A percentile compares a stretch with the other conserved stretches of the same genome.
Conservation (phyloP, 2,113 vertebrate genomes). For the Dromaius novaehollandiae region DNA sequence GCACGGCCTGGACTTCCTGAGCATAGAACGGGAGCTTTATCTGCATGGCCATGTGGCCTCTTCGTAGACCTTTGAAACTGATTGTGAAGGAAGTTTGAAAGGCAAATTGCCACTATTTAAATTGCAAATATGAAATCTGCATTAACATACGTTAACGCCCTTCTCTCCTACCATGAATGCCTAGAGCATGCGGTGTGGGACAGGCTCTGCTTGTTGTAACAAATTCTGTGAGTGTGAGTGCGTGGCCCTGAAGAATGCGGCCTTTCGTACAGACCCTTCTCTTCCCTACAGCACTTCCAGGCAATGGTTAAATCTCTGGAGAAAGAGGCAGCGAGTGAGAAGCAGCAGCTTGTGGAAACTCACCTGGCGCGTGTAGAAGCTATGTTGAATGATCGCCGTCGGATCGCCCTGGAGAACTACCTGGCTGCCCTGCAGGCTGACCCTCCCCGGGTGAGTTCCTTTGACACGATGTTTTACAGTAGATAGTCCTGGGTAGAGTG, state of each 20-base stretch:
- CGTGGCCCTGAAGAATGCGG: background rate
- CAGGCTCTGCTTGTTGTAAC: background rate
- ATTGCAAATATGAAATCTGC: background rate
- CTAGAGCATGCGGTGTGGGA: background rate
- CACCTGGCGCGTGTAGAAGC: slow-evolving; percentile 96
- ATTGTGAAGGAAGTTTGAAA: background rate
- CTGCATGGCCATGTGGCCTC: background rate
- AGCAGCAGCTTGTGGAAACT: slow-evolving; percentile 97
- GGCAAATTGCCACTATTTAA: background rate
- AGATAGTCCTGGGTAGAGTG: no score
- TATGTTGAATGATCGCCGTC: slow-evolving; percentile 94
- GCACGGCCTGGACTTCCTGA: background rate
- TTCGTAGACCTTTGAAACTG: background rate
- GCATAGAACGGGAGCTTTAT: background rate
- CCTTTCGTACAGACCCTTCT: background rate
- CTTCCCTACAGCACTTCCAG: slow-evolving; percentile 88
- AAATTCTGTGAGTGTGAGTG: background rate
- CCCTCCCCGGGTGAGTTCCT: slow-evolving; percentile 82
- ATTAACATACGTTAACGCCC: background rate
- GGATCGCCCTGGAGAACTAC: slow-evolving; percentile 94
- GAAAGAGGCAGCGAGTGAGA: slow-evolving; percentile 96
- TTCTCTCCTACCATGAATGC: background rate
- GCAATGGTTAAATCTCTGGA: slow-evolving; percentile 96
- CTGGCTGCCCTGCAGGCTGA: slow-evolving; percentile 93
- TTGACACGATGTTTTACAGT: fast-evolving